Conservation (phyloP, 1,140 invertebrate genomes). For the Cephus cinctus region DNA sequence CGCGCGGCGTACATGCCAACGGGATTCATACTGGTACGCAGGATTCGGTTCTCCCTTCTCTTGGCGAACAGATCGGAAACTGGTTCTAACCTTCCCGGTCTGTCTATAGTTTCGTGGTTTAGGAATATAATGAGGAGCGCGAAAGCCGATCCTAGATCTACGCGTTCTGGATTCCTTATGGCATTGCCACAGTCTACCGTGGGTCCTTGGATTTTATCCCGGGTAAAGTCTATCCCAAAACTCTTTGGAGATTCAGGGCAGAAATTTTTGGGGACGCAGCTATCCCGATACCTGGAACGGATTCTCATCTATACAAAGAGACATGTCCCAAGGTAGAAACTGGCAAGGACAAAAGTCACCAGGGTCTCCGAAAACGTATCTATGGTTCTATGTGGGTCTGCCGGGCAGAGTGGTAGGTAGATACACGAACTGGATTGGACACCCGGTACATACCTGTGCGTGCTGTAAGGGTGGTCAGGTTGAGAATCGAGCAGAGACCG, state of each 20-base stretch:
- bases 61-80: background rate
- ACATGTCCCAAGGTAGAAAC: background rate
- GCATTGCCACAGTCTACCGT: too few species aligned
- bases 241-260: background rate
- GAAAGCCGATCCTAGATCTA: too few species aligned
- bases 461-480: conserved; percentile 35
- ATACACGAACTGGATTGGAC: background rate
- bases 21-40: conserved; percentile 25
- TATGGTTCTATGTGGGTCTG: conserved; percentile 33
- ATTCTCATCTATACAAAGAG: background rate
- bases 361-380: background rate
- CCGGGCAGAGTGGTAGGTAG: background rate
- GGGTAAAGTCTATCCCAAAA: background rate
- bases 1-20: conserved; percentile 45
- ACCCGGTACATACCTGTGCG: conserved; percentile 34
- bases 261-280: background rate
- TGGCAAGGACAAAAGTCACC: background rate
- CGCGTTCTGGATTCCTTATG: too few species aligned
- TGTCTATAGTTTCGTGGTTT: background rate
- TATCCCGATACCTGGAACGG: background rate
- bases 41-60: too few species aligned
- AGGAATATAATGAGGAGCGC: too few species aligned
- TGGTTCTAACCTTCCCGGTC: background rate
- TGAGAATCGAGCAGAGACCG: conserved; percentile 18
- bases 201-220: too few species aligned